Evolutionary conservation across 2,888 invertebrate genomes (phyloP), one percentile per base, ranked within the genome.

Genomic region (Coecobrya sp.): DNA sequence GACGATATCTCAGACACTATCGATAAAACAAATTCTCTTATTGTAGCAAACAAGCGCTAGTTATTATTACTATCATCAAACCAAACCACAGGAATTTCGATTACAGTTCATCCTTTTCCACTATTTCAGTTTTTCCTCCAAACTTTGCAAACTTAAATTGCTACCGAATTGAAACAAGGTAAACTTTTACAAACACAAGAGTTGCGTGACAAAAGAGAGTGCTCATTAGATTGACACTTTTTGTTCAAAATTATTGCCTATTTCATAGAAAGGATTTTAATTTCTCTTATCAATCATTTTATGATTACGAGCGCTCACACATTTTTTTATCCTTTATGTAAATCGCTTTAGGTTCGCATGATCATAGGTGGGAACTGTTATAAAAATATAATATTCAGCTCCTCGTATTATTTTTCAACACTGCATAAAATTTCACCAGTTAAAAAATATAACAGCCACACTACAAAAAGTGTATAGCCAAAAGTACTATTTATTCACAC

Each of bases 401-500:
- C 36, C 8, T n/a, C 27, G 10, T 65, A n/a, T 36, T 42, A n/a
- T 65, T 4, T 70, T 70, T 16, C 42, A 42, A 73, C 42, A 42
- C 36, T 36, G 73, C 45, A 73, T 68, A 73, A 73, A n/a, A 22
- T 25, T 73, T 42, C 45, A 42, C 73, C n/a, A 73, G 36, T 73
- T 73, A 36, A 62, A 16, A n/a, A n/a, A n/a, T n/a, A n/a, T 36
- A 68, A 36, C 73, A 73, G 19, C 16, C 10, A 42, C 36, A 36
- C 73, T 42, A 42, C 73, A 36, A 70, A 73, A 73, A 62, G 11
- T 7, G 65, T 65, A 25, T 65, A 27, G 25, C 11, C 27, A 65
- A 27, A 36, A 36, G 36, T 73, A 73, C 19, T 42, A 73, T 73
- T 73, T 30, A 68, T 27, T 73, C 19, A 36, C 45, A 42, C 42